A percentile compares a stretch with the other conserved stretches of the same genome.
Conservation (phyloP, 2,797 vertebrate genomes). For the Toxotes lorentzi region DNA sequence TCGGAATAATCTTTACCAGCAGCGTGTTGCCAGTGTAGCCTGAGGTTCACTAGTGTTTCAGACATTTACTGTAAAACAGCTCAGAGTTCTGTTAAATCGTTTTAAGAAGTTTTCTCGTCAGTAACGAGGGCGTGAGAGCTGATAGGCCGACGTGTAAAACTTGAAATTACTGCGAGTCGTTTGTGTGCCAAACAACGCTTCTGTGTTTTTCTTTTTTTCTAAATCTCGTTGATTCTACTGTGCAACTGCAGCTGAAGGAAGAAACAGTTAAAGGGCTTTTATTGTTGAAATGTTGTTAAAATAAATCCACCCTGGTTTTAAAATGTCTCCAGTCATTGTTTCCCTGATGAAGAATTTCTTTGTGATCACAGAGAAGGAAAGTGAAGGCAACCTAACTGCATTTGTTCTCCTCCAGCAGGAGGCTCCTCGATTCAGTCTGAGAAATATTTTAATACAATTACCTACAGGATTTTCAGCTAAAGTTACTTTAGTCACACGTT, state of each 20-base stretch:
- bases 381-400: too few relatives aligned
- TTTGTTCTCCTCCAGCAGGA: too few relatives aligned
- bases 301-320: conserved; percentile 67
- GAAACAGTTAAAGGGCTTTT: conserved; percentile 61
- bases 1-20: too few relatives aligned
- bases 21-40: too few relatives aligned
- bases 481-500: too few relatives aligned
- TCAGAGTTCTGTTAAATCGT: background rate
- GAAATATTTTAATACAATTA: too few relatives aligned
- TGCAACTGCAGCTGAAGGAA: conserved; percentile 24
- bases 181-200: conserved; percentile 62
- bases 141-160: background rate
- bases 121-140: background rate
- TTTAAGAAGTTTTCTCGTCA: too few relatives aligned
- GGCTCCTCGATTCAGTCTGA: too few relatives aligned
- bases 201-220: background rate
- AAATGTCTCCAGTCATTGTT: background rate
- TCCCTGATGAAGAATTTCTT: background rate
- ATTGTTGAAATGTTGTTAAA: conserved; percentile 47
- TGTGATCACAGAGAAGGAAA: too few relatives aligned
- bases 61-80: background rate
- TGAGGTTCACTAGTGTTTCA: too few relatives aligned
- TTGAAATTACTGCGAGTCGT: conserved; percentile 30
- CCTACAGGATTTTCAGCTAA: too few relatives aligned
- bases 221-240: conserved; percentile 25